Conservation (phyloP, 2,888 invertebrate genomes). For the Drosophila infuscata region DNA sequence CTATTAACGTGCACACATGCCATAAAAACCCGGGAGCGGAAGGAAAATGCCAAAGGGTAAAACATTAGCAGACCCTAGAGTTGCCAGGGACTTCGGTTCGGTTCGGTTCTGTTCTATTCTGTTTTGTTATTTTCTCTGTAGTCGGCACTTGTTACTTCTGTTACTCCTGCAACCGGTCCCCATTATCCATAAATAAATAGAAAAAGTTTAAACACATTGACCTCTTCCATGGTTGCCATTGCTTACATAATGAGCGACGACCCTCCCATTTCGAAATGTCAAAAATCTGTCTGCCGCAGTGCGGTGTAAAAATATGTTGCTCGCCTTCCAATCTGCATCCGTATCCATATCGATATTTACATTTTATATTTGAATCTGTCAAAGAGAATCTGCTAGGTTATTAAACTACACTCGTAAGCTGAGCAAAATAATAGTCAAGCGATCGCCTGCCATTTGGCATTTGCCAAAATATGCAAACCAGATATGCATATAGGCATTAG, state of each 20-base stretch:
- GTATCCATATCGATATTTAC: constrained; percentile 4
- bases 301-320: constrained; percentile 53
- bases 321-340: constrained; percentile 43
- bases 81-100: neutral
- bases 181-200: constrained; percentile 60
- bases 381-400: constrained; percentile 7
- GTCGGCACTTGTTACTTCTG: constrained; percentile 48
- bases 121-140: neutral
- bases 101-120: neutral
- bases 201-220: constrained; percentile 56
- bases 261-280: constrained; percentile 47
- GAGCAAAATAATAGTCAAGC: constrained; percentile 28
- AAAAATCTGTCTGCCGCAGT: constrained; percentile 51
- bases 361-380: constrained; percentile 12
- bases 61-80: constrained; percentile 18
- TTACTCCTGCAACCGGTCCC: constrained; percentile 55
- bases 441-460: constrained; percentile 45
- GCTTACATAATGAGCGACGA: constrained; percentile 61
- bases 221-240: constrained; percentile 51
- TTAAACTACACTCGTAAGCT: constrained; percentile 13
- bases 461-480: constrained; percentile 25
- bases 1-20: constrained; percentile 36
- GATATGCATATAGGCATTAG: neutral
- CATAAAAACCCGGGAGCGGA: constrained; percentile 46
- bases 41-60: constrained; percentile 55